These are phyloP conservation scores for Drosophila sp. DNA, from an alignment of 1,140 invertebrate species.

Conservation along the genomic window DNA sequence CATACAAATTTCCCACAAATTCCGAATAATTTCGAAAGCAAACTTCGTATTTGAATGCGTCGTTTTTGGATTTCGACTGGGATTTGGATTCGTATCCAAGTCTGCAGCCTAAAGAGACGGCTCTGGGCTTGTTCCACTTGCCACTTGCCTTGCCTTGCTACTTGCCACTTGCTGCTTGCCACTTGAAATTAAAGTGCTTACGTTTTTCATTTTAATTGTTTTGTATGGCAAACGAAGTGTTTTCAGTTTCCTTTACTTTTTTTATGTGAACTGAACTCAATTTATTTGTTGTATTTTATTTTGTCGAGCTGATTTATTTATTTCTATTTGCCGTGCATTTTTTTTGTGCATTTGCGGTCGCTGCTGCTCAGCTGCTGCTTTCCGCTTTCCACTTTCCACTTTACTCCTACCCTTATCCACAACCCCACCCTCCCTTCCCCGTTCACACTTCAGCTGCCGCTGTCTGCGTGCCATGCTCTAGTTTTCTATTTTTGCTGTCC, in stretches of 20 bases:
- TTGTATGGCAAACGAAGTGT: background rate
- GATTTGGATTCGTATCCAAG: background rate
- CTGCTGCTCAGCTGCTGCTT: conserved; percentile 34
- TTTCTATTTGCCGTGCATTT: conserved; percentile 68
- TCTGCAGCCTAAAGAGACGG: background rate
- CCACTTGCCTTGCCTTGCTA: conserved; percentile 9
- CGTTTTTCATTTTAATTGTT: conserved; percentile 77
- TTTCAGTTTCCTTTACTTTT: background rate
- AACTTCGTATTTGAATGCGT: conserved; percentile 19
- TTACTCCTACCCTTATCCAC: conserved; percentile 2
- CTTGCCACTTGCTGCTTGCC: background rate
- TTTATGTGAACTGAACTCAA: background rate
- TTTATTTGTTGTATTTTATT: background rate
- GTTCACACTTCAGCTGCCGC: conserved; percentile 14
- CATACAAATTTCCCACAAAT: conserved; percentile 54
- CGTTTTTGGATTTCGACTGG: background rate
- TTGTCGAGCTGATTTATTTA: conserved; percentile 69
- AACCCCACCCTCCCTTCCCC: background rate
- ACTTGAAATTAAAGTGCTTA: conserved; percentile 64
- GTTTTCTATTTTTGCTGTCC: conserved; percentile 78
- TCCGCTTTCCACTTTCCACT: conserved; percentile 32
- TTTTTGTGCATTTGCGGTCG: conserved; percentile 65
- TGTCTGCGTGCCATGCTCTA: conserved; percentile 75
- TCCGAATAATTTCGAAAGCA: conserved; percentile 28
- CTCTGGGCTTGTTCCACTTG: background rate